Evolutionary conservation across 2,113 vertebrate species (phyloP), one percentile per base, ranked within the genome.

Genomic region (Guaruba guarouba): DNA sequence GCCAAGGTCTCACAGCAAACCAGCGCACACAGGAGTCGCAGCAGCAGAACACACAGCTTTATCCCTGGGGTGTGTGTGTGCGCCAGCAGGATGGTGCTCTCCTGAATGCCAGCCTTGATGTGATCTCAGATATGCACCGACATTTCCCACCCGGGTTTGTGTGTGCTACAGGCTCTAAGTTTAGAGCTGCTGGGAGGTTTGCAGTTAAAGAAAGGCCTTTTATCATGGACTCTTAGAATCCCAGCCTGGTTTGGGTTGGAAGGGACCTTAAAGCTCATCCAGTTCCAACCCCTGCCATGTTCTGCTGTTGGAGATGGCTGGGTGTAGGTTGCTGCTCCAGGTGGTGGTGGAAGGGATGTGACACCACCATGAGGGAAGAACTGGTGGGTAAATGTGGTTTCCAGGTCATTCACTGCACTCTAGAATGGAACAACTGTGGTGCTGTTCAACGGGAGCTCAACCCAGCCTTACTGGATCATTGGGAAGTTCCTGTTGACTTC

Each of bases 251-350:
- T 59, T 59, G 74, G 19, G 43, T 8, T 59, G 7, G 28, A 39
- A 67, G 8, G 24, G 17, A 48, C 1, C 29, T 81, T 5, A 62
- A 11, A 74, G 0, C 4, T 3, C 52, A 62, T 4, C 20, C 20
- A 2, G 2, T 18, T 0, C 44, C 33, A 29, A 5, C 12, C 18
- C 31, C 35, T 51, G 43, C 52, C 17, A 11, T 18, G 61, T 49
- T 43, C 83, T 33, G 46, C 81, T 74, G 27, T 44, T 41, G 37
- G 73, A 67, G n/a, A 9, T 1, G 5, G 37, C 5, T 0, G 3
- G 54, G 39, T 63, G n/a, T 13, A 9, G 54, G 11, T 35, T 54
- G 4, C 70, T 33, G 64, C 79, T 83, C 9, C 51, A 17, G 79
- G 64, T 39, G 62, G 4, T 33, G 68, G 25, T 71, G 69, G 43